Evolutionary conservation across 2,888 invertebrate genomes (phyloP).

Genomic region (Antheraea assamensis): DNA sequence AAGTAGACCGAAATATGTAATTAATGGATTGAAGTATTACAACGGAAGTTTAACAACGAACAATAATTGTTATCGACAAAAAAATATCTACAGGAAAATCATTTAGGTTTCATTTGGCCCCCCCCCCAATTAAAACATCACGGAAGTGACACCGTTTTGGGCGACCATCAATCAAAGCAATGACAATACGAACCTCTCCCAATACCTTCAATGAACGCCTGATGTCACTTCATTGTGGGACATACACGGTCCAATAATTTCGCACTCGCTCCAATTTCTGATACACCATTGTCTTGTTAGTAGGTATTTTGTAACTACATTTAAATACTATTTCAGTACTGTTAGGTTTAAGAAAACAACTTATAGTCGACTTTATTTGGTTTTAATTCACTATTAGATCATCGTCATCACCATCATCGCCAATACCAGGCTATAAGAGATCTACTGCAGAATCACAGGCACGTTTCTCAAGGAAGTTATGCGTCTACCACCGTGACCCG

Average conservation of each 20-base stretch:
- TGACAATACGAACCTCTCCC: constrained; percentile 27
- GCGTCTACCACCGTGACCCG: too few relatives aligned
- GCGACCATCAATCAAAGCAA: constrained; percentile 21
- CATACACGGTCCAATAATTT: constrained; percentile 35
- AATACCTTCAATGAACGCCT: constrained; percentile 24
- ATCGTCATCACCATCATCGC: not conserved
- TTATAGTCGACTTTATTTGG: not conserved
- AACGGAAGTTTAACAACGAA: not conserved
- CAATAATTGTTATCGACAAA: not conserved
- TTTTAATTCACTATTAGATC: not conserved
- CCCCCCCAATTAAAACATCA: constrained; percentile 18
- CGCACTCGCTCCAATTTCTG: constrained; percentile 23
- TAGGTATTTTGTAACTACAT: not conserved
- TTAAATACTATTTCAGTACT: not conserved
- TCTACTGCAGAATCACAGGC: too few relatives aligned
- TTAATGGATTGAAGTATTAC: not conserved
- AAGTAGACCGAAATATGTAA: too few relatives aligned
- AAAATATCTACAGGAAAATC: not conserved
- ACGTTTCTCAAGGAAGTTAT: too few relatives aligned
- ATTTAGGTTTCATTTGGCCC: not conserved
- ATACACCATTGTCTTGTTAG: constrained; percentile 22
- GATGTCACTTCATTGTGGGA: constrained; percentile 27
- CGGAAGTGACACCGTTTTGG: constrained; percentile 21
- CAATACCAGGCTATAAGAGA: not conserved
- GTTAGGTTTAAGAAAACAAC: not conserved